phyloP scores from a whole-genome alignment of 2,888 invertebrate species.

The Agriopis aurantiaria region DNA sequence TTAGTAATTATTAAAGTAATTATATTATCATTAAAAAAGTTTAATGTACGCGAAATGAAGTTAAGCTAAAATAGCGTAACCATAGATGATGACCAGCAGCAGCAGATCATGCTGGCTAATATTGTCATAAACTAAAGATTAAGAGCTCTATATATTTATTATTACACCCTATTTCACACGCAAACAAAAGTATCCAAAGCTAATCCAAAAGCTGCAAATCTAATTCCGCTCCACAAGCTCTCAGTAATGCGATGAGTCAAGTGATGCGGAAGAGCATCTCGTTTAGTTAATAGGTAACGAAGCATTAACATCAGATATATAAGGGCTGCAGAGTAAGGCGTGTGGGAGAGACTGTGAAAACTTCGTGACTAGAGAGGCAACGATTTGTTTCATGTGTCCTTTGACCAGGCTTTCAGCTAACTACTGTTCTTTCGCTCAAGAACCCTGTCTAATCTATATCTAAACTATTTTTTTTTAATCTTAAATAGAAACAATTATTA shows the following conservation, averaged over 20 bases:
- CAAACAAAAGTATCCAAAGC: slow-evolving; percentile 16
- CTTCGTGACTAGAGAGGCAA: slow-evolving; percentile 37
- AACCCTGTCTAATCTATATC: no score
- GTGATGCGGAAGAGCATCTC: slow-evolving; percentile 46
- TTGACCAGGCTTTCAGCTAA: background rate
- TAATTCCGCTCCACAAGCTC: slow-evolving; percentile 23
- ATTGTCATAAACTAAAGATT: background rate
- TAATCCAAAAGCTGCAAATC: slow-evolving; percentile 31
- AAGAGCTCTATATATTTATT: slow-evolving; percentile 2
- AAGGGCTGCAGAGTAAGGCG: slow-evolving; percentile 50
- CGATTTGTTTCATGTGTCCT: slow-evolving; percentile 25
- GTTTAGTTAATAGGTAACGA: slow-evolving; percentile 42
- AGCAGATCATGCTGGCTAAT: slow-evolving; percentile 3
- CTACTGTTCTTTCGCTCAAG: no score
- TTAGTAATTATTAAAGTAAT: no score
- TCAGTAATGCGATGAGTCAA: slow-evolving; percentile 31
- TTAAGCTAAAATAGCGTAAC: slow-evolving; percentile 2
- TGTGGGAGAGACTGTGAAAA: slow-evolving; percentile 58
- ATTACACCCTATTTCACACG: slow-evolving; percentile 26
- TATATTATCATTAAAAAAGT: no score
- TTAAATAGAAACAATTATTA: no score
- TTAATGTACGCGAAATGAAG: background rate
- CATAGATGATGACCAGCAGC: background rate
- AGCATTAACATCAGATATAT: slow-evolving; percentile 29
- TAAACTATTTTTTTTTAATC: no score